A percentile compares a stretch with the other conserved stretches of the same genome.
Conservation (phyloP, 2,797 vertebrate genomes). For the Xenentodon cancila region DNA sequence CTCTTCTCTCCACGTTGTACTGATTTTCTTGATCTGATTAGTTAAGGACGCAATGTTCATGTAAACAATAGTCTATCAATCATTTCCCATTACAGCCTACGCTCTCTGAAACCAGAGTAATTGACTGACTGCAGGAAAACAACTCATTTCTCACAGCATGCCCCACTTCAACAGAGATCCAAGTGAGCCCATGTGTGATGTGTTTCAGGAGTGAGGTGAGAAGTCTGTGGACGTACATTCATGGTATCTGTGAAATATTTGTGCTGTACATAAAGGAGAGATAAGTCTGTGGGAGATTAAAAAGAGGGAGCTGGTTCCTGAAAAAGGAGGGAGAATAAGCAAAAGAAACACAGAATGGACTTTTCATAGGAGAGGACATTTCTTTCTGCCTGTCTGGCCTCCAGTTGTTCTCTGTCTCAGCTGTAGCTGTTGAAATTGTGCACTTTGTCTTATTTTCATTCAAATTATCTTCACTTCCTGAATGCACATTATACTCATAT, state of each 20-base stretch:
- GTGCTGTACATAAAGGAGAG: neutral
- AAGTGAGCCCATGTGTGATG: slow-evolving; percentile 16
- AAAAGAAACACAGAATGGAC: neutral
- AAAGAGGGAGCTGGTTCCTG: too few species aligned
- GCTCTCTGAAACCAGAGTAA: neutral
- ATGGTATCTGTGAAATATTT: slow-evolving; percentile 74
- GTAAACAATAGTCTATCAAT: too few species aligned
- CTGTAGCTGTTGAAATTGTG: neutral
- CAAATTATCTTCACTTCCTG: slow-evolving; percentile 13
- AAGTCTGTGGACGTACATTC: slow-evolving; percentile 68
- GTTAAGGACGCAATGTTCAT: too few species aligned
- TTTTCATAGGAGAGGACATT: neutral
- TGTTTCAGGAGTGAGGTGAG: slow-evolving; percentile 36
- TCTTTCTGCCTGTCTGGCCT: neutral
- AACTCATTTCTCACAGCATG: neutral
- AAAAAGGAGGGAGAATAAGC: neutral
- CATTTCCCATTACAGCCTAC: too few species aligned
- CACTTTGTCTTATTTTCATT: slow-evolving; percentile 23
- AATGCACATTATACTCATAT: slow-evolving; percentile 7
- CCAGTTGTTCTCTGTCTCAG: neutral
- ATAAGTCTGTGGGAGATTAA: slow-evolving; percentile 14
- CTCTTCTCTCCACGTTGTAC: too few species aligned
- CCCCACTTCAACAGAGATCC: too few species aligned
- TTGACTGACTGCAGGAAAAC: neutral
- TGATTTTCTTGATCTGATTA: neutral